These are phyloP conservation scores for Botia kubotai DNA, from an alignment of 2,797 vertebrate species.

Conservation along the genomic window DNA sequence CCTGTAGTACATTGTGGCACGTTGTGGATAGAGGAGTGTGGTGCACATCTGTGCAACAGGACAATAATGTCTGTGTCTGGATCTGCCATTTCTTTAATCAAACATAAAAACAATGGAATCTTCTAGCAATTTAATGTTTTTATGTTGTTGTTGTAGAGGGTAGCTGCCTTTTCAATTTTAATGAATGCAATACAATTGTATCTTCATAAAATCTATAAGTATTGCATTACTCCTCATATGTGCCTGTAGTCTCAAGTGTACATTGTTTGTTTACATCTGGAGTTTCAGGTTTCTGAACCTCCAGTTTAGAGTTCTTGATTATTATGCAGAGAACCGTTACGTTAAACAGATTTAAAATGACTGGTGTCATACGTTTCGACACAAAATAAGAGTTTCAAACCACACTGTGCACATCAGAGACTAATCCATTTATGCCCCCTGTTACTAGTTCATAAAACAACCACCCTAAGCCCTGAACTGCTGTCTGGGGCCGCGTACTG, in stretches of 20 bases:
- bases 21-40: not conserved
- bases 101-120: too few relatives aligned
- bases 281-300: not conserved
- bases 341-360: conserved; percentile 6
- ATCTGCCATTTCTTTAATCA: not conserved
- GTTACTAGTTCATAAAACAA: conserved; percentile 64
- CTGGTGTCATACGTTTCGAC: not conserved
- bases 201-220: too few relatives aligned
- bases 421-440: conserved; percentile 59
- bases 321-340: not conserved
- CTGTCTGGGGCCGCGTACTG: conserved; percentile 67
- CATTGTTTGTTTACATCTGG: not conserved
- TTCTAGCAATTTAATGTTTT: too few relatives aligned
- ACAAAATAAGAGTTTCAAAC: not conserved
- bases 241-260: not conserved
- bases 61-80: not conserved
- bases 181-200: too few relatives aligned
- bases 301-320: not conserved
- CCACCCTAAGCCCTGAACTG: conserved; percentile 48
- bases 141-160: too few relatives aligned
- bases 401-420: conserved; percentile 44
- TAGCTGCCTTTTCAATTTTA: too few relatives aligned
- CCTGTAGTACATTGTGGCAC: too few relatives aligned
- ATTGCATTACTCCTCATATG: not conserved
- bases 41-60: not conserved